These are phyloP conservation scores for Ecliptopera silaceata DNA, from an alignment of 2,888 invertebrate species.

Conservation along the genomic window DNA sequence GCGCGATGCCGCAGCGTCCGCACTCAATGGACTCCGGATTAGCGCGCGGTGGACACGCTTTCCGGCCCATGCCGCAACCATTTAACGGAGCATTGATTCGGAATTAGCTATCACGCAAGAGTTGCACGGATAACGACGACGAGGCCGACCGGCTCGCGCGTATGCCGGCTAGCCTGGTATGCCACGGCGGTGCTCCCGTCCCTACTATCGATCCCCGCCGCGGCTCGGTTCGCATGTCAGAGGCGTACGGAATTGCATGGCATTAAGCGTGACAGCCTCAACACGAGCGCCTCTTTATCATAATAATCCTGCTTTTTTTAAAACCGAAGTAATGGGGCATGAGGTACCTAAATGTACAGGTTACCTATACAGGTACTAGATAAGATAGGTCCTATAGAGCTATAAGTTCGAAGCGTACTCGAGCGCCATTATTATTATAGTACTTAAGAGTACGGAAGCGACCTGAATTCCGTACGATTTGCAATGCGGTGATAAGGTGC, in stretches of 20 bases:
- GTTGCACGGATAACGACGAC: constrained; percentile 56
- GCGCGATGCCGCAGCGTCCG: constrained; percentile 75
- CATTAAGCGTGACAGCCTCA: constrained; percentile 78
- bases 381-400: constrained; percentile 16
- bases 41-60: constrained; percentile 74
- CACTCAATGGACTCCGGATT: constrained; percentile 77
- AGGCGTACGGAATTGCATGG: constrained; percentile 81
- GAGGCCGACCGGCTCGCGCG: constrained; percentile 48
- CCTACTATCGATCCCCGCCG: constrained; percentile 42
- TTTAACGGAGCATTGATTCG: constrained; percentile 62
- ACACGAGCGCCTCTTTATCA: constrained; percentile 78
- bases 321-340: constrained; percentile 73
- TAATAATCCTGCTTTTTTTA: constrained; percentile 80
- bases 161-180: constrained; percentile 47
- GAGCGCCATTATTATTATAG: constrained; percentile 16
- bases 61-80: constrained; percentile 61
- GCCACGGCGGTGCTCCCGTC: constrained; percentile 33
- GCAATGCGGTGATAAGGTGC: constrained; percentile 54
- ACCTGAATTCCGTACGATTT: constrained; percentile 56
- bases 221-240: constrained; percentile 60
- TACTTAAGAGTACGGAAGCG: constrained; percentile 47
- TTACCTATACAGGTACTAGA: no score
- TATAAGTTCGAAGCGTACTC: not conserved
- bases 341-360: constrained; percentile 81
- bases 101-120: constrained; percentile 67